phyloP scores from a whole-genome alignment of 1,140 invertebrate genomes.

The Hestina assimilis region DNA sequence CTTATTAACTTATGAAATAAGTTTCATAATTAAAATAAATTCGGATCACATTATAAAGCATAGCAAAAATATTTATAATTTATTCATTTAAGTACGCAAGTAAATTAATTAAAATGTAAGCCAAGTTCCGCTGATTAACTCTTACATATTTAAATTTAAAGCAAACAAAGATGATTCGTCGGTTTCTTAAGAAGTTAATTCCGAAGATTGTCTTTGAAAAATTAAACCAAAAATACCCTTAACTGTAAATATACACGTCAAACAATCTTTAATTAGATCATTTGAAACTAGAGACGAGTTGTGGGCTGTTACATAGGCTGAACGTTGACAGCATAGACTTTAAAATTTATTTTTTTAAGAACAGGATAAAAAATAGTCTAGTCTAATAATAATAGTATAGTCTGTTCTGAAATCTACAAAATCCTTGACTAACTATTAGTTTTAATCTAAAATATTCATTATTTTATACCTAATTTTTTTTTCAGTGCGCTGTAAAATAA shows the following conservation, averaged over 20 bases:
- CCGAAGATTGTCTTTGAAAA: conserved; percentile 50
- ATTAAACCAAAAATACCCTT: conserved; percentile 64
- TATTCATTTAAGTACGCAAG: neutral
- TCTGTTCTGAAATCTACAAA: too few relatives aligned
- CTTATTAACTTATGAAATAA: too few relatives aligned
- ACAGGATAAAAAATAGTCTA: too few relatives aligned
- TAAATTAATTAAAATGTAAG: conserved; percentile 22
- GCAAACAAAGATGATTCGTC: conserved; percentile 28
- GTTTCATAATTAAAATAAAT: too few relatives aligned
- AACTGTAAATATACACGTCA: conserved; percentile 51
- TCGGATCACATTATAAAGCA: too few relatives aligned
- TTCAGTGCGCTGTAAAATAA: too few relatives aligned
- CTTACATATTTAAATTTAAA: conserved; percentile 20
- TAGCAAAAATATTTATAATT: too few relatives aligned
- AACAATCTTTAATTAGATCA: conserved; percentile 72
- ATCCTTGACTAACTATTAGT: too few relatives aligned
- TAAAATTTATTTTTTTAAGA: too few relatives aligned
- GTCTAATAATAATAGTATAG: too few relatives aligned
- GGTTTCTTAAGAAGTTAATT: conserved; percentile 37
- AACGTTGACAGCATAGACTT: too few relatives aligned
- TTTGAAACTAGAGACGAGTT: conserved; percentile 54
- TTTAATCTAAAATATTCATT: neutral
- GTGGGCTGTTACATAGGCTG: neutral
- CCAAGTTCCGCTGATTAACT: conserved; percentile 14
- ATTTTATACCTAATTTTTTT: too few relatives aligned